Conservation (phyloP, 35 echinoderm and acorn worm species). For the Anneissia japonica region DNA sequence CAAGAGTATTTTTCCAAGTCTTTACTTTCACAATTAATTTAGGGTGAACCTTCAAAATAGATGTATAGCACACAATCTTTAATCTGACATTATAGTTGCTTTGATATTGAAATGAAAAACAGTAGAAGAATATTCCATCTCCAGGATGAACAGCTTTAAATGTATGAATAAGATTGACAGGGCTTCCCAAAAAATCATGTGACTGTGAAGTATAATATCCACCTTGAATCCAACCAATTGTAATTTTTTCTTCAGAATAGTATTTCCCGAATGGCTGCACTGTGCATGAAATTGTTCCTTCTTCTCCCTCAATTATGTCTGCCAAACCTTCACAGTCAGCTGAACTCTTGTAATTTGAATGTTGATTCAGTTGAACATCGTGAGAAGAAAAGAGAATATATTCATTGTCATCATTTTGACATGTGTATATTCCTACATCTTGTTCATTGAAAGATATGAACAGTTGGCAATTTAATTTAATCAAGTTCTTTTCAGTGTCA, state of each 20-base stretch:
- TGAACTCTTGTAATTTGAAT: too few species aligned
- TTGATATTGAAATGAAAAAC: neutral
- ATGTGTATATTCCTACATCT: neutral
- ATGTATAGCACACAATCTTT: neutral
- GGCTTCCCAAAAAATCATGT: neutral
- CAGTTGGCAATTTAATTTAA: too few species aligned
- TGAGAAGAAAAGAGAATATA: neutral
- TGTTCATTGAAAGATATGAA: neutral
- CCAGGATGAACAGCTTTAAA: neutral
- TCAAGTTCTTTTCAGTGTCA: too few species aligned
- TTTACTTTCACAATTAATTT: neutral
- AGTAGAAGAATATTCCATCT: neutral
- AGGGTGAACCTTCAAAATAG: neutral
- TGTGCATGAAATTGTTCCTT: neutral
- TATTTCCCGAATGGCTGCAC: neutral
- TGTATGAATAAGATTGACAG: neutral
- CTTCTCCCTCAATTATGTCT: neutral
- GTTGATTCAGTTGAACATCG: too few species aligned
- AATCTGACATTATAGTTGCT: neutral
- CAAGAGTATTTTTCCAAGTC: neutral
- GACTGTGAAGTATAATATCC: neutral
- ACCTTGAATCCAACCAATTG: neutral
- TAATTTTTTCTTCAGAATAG: neutral
- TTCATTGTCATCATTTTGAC: neutral
- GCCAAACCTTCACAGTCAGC: neutral